Conservation (phyloP, 1,140 invertebrate genomes). For the Lepidurus arcticus region DNA sequence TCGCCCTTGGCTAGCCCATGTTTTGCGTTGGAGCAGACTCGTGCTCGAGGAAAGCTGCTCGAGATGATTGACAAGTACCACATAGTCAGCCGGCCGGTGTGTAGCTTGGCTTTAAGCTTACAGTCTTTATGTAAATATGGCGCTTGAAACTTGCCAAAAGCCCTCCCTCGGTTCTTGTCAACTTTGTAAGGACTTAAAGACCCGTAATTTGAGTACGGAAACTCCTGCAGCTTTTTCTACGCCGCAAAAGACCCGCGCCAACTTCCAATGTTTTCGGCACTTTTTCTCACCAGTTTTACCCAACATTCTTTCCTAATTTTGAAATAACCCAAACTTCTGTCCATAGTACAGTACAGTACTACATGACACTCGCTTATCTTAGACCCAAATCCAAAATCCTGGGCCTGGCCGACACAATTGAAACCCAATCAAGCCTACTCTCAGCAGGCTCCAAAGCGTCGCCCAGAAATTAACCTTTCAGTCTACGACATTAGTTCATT, state of each 20-base stretch:
- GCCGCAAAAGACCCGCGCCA: conserved; percentile 17
- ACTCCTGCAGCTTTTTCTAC: conserved; percentile 7
- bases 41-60: conserved; percentile 2
- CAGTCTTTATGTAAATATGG: conserved; percentile 19
- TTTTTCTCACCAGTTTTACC: background rate
- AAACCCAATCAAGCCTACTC: too few relatives aligned
- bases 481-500: too few relatives aligned
- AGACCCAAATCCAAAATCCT: too few relatives aligned
- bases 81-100: conserved; percentile 7
- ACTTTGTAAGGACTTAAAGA: conserved; percentile 16
- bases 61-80: conserved; percentile 21
- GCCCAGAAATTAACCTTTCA: too few relatives aligned
- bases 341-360: background rate
- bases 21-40: conserved; percentile 8
- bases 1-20: conserved; percentile 3
- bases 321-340: background rate
- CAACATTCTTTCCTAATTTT: background rate
- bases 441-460: too few relatives aligned
- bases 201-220: background rate
- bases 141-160: conserved; percentile 15
- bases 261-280: conserved; percentile 3
- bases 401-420: too few relatives aligned
- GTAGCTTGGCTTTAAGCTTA: conserved; percentile 11
- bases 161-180: background rate
- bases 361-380: too few relatives aligned